These are phyloP conservation scores for Pipa parva DNA, from an alignment of 2,113 vertebrate genomes.

Conservation along the genomic window DNA sequence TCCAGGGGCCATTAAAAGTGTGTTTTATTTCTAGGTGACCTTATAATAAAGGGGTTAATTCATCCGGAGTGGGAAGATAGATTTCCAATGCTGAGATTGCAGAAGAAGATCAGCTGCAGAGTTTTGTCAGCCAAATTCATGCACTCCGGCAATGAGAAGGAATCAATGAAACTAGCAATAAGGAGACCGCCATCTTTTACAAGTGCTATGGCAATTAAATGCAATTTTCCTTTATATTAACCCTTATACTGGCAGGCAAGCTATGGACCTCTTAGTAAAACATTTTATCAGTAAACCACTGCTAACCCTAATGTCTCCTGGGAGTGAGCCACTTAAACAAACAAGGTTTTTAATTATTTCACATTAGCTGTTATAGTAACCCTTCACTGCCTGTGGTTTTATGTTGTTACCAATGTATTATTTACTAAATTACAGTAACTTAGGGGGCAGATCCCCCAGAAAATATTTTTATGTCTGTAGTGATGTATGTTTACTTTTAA, in stretches of 20 bases:
- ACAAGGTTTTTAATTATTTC: background rate
- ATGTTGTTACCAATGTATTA: too few species aligned
- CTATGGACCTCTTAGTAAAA: too few species aligned
- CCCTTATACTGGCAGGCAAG: background rate
- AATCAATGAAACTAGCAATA: constrained; percentile 16
- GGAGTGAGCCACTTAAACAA: too few species aligned
- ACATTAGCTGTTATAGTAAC: background rate
- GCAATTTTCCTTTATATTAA: constrained; percentile 8
- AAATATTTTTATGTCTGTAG: too few species aligned
- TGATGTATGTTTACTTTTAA: too few species aligned
- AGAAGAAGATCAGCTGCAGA: constrained; percentile 3
- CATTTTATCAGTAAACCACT: too few species aligned
- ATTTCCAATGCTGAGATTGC: constrained; percentile 32
- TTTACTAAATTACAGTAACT: too few species aligned
- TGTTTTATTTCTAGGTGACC: constrained; percentile 6
- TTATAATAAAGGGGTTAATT: constrained; percentile 28
- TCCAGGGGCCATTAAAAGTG: too few species aligned
- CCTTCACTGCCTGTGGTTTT: background rate
- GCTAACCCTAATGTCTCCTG: too few species aligned
- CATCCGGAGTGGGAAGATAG: background rate
- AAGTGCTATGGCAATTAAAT: background rate
- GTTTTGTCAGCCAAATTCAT: constrained; percentile 4
- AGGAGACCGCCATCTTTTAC: background rate
- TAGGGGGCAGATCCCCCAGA: too few species aligned
- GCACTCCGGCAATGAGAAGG: background rate